Evolutionary conservation across 2,797 vertebrate genomes (phyloP).

Genomic region (Hoplostethus mediterraneus): DNA sequence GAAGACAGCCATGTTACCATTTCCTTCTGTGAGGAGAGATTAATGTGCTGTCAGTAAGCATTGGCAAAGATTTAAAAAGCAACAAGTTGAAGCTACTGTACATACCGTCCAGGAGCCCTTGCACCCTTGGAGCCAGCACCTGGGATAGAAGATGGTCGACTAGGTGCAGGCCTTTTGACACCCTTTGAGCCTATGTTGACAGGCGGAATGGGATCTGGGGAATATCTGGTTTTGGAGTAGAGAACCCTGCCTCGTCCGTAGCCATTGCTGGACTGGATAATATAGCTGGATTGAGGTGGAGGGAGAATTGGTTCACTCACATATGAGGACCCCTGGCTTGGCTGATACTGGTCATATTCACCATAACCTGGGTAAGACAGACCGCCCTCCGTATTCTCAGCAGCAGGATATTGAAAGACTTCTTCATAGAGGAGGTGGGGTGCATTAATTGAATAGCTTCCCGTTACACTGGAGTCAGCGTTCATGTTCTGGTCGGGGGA

Average conservation of each 20-base stretch:
- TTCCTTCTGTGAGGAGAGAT: no score
- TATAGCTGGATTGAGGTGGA: background rate
- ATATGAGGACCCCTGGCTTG: background rate
- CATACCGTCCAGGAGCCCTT: background rate
- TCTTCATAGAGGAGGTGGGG: conserved; percentile 28
- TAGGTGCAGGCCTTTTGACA: background rate
- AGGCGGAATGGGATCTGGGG: background rate
- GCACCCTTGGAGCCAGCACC: background rate
- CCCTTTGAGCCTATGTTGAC: background rate
- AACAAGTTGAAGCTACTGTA: no score
- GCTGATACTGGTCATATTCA: background rate
- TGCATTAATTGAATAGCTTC: fast-evolving
- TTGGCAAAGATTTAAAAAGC: no score
- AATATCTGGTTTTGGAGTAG: background rate
- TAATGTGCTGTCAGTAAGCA: no score
- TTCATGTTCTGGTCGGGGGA: background rate
- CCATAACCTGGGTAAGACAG: background rate
- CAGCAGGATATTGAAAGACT: conserved; percentile 17
- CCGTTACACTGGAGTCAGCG: background rate
- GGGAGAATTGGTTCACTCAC: fast-evolving
- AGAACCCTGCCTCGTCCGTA: background rate
- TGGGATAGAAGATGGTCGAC: background rate
- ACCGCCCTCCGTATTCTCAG: no score
- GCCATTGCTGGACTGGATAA: conserved; percentile 22
- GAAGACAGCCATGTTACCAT: no score